Conservation (phyloP, 2,888 invertebrate genomes). For the Temnothorax unifasciatus region DNA sequence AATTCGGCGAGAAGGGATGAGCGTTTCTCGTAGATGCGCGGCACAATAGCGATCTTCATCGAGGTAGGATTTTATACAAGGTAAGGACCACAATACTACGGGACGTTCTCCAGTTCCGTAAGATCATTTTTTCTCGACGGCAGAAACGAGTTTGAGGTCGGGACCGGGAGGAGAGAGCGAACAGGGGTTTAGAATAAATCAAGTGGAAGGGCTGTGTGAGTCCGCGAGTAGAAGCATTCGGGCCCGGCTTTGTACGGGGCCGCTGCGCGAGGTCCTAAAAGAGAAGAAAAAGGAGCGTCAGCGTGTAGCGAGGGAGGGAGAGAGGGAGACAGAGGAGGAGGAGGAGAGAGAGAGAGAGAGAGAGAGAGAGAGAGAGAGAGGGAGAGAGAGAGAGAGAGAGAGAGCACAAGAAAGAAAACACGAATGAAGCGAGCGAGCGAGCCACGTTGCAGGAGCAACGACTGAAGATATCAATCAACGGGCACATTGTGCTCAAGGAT, state of each 20-base stretch:
- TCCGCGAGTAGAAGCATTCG: slow-evolving; percentile 78
- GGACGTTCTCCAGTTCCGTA: slow-evolving; percentile 55
- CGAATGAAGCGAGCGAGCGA: slow-evolving; percentile 61
- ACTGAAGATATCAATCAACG: slow-evolving; percentile 85
- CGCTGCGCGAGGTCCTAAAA: slow-evolving; percentile 73
- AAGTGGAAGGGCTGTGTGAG: slow-evolving; percentile 81
- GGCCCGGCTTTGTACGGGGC: slow-evolving; percentile 78
- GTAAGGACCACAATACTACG: slow-evolving; percentile 22
- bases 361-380: slow-evolving; percentile 50
- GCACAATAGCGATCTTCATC: slow-evolving; percentile 49
- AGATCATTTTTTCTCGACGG: slow-evolving; percentile 63
- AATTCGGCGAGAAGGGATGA: slow-evolving; percentile 22
- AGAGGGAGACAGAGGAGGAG: slow-evolving; percentile 41
- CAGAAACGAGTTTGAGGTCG: slow-evolving; percentile 61
- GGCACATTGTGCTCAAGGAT: slow-evolving; percentile 84
- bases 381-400: slow-evolving; percentile 37
- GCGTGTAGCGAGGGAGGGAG: slow-evolving; percentile 50
- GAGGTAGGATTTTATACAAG: slow-evolving; percentile 25
- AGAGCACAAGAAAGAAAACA: slow-evolving; percentile 51
- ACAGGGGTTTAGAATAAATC: slow-evolving; percentile 81
- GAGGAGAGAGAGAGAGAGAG: no score
- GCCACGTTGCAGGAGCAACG: slow-evolving; percentile 78
- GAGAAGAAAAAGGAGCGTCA: slow-evolving; percentile 53
- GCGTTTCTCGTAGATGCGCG: slow-evolving; percentile 25
- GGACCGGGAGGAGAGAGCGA: slow-evolving; percentile 38